Percentiles rank a stretch among this genome's conserved stretches.
Evolutionary conservation across 2,888 invertebrate genomes (phyloP).

Genomic region (Leucophenga maculata): DNA sequence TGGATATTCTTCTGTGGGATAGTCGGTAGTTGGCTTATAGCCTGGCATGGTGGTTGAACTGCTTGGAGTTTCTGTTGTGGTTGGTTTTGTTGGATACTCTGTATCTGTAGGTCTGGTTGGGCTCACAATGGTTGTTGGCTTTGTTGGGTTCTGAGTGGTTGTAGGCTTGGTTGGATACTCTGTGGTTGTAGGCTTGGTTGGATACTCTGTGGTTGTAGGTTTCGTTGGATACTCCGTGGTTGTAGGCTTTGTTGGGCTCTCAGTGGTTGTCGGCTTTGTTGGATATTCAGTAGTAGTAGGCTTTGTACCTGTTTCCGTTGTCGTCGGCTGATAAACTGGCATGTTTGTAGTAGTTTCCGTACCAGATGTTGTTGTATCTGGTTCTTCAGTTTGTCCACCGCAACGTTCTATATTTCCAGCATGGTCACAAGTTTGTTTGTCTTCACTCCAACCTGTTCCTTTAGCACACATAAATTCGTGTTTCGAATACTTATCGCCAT

Average conservation of each 20-base stretch:
- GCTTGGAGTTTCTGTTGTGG: conserved; percentile 27
- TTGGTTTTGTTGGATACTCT: conserved; percentile 24
- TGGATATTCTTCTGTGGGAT: conserved; percentile 39
- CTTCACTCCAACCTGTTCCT: conserved; percentile 80
- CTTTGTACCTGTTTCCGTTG: conserved; percentile 25
- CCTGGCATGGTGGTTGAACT: conserved; percentile 42
- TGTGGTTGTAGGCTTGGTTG: conserved; percentile 42
- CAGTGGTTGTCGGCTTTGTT: conserved; percentile 47
- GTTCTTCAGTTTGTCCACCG: conserved; percentile 50
- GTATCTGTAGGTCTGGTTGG: conserved; percentile 34
- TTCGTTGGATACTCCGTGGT: conserved; percentile 33
- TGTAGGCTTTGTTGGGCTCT: conserved; percentile 32
- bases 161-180: conserved; percentile 45
- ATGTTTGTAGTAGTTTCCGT: conserved; percentile 32
- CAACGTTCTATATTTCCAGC: conserved; percentile 68
- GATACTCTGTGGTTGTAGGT: conserved; percentile 31
- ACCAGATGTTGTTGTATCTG: conserved; percentile 37
- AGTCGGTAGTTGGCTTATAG: conserved; percentile 38
- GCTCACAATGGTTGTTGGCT: conserved; percentile 33
- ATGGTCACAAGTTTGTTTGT: conserved; percentile 76
- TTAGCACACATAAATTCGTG: conserved; percentile 77
- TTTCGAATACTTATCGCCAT: conserved; percentile 69
- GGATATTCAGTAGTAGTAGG: conserved; percentile 37
- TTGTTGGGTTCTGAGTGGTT: conserved; percentile 31
- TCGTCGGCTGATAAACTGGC: conserved; percentile 35